phyloP scores from a whole-genome alignment of 1,140 invertebrate species.

The Diorhabda elongata region DNA sequence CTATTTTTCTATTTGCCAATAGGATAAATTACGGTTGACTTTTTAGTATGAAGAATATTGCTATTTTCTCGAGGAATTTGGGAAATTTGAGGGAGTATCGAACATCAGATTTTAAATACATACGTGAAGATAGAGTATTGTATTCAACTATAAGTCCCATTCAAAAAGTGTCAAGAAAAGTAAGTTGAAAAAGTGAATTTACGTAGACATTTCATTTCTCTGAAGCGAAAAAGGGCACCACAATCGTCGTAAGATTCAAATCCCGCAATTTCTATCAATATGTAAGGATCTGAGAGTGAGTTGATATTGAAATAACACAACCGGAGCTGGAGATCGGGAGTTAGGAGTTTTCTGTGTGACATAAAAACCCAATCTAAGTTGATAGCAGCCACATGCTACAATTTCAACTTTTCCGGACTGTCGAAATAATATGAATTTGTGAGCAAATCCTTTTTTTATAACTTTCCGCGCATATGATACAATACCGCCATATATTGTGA shows the following conservation, averaged over 20 bases:
- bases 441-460: conserved; percentile 19
- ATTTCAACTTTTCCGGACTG: conserved; percentile 35
- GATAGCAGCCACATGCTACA: conserved; percentile 34
- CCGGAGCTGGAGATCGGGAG: conserved; percentile 21
- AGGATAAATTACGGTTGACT: too few species aligned
- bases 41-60: too few species aligned
- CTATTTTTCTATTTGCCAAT: too few species aligned
- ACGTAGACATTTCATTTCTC: conserved; percentile 25
- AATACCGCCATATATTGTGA: conserved; percentile 1
- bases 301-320: conserved; percentile 34
- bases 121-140: too few species aligned
- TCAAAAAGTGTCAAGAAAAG: conserved; percentile 19
- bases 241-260: conserved; percentile 23
- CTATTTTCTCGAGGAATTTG: too few species aligned
- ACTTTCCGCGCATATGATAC: conserved; percentile 12
- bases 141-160: neutral
- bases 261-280: conserved; percentile 34
- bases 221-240: conserved; percentile 25
- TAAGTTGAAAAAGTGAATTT: conserved; percentile 24
- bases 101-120: too few species aligned
- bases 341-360: conserved; percentile 24
- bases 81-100: too few species aligned
- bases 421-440: conserved; percentile 34
- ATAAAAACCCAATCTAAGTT: conserved; percentile 39
- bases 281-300: conserved; percentile 33